phyloP scores from a whole-genome alignment of 2,113 vertebrate species.

The Istiophorus platypterus region DNA sequence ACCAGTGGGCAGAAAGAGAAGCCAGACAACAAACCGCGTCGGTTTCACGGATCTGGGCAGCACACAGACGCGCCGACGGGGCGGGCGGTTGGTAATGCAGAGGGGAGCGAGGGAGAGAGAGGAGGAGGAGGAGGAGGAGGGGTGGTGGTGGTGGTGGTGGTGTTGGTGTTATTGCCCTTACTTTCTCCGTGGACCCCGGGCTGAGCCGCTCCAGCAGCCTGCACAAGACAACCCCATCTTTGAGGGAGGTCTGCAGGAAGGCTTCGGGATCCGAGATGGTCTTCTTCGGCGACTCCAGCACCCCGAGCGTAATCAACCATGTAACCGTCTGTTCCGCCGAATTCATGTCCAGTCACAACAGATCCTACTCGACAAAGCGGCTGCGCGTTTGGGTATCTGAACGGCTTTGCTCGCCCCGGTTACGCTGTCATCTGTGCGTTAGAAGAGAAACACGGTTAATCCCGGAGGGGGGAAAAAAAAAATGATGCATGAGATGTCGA shows the following conservation, averaged over 20 bases:
- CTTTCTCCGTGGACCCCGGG: constrained; percentile 92
- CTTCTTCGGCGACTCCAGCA: constrained; percentile 97
- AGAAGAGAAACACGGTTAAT: constrained; percentile 61
- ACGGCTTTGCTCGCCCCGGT: constrained; percentile 53
- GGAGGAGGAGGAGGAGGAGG: not conserved
- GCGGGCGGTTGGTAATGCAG: constrained; percentile 40
- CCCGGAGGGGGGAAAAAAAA: constrained; percentile 29
- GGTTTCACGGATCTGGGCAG: constrained; percentile 63
- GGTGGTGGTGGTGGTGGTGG: not conserved
- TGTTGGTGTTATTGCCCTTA: constrained; percentile 65
- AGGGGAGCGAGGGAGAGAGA: not conserved
- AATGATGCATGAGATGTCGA: constrained; percentile 74
- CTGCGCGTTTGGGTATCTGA: constrained; percentile 52
- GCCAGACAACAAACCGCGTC: constrained; percentile 77
- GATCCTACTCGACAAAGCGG: constrained; percentile 68
- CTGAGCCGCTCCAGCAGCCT: constrained; percentile 94
- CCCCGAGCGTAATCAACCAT: constrained; percentile 95
- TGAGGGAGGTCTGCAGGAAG: constrained; percentile 92
- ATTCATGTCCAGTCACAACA: constrained; percentile 87
- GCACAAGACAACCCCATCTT: constrained; percentile 94
- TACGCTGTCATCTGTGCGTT: constrained; percentile 73
- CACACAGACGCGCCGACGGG: constrained; percentile 61
- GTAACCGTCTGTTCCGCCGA: constrained; percentile 98
- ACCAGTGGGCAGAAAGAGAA: constrained; percentile 76
- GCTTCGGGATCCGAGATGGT: constrained; percentile 94